Conservation (phyloP, 2,113 vertebrate species). For the Potamarius usumacintae region DNA sequence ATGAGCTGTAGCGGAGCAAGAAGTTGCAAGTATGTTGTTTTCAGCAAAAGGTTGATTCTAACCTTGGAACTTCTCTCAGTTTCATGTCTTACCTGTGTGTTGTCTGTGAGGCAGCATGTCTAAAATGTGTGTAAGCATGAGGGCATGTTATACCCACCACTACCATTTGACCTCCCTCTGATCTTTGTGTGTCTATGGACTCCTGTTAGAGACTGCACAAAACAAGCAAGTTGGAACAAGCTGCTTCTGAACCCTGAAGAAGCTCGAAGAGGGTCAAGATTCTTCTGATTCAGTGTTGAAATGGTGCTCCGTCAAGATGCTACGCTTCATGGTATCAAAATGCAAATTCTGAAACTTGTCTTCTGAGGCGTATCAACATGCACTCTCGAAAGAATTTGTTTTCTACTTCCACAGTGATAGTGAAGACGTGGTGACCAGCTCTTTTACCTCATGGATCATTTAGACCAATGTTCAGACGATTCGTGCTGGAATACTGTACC, state of each 20-base stretch:
- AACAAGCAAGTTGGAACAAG: neutral
- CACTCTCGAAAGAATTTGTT: neutral
- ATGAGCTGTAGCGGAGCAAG: neutral
- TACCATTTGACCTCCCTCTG: constrained; percentile 49
- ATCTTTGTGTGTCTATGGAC: constrained; percentile 34
- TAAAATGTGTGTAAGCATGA: constrained; percentile 19
- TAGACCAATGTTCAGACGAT: neutral
- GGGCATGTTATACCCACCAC: neutral
- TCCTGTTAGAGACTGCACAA: neutral
- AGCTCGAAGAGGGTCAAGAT: neutral
- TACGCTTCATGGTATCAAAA: neutral
- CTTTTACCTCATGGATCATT: neutral
- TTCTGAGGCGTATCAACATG: neutral
- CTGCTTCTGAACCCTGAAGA: neutral
- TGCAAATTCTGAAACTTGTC: neutral
- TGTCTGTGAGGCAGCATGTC: neutral
- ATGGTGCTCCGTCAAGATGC: neutral
- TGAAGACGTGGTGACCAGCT: neutral
- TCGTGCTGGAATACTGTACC: neutral
- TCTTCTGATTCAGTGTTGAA: neutral
- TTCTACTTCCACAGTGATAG: neutral
- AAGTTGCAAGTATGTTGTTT: neutral
- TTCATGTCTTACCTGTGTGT: neutral
- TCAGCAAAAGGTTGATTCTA: neutral
- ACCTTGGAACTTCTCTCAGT: neutral